Base-by-base conservation (phyloP, 2,888 invertebrate genomes). In the Seira ritae region DNA sequence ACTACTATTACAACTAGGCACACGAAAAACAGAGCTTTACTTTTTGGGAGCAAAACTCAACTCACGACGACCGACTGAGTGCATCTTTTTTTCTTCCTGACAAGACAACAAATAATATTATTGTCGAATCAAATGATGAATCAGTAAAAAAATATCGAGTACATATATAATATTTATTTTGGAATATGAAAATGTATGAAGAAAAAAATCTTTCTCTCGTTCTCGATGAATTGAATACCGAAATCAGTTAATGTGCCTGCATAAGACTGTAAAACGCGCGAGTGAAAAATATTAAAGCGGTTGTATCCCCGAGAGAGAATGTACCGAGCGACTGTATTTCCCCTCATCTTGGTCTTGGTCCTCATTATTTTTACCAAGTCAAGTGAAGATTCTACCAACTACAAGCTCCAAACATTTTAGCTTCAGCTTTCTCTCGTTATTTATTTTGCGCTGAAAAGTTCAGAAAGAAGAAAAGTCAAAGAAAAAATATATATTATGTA, bases 291-390 rank as follows among this genome's bases (percentile, higher is more conserved):
- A n/a, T n/a, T 31, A 31, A 31, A 31, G 8, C 31, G 31, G 31
- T n/a, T 31, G 22, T 22, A n/a, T 62, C 62, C 62, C 55, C 55
- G 8, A 62, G 62, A 62, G 62, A 62, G 22, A 8, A 62, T 20
- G 4, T 8, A 19, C 22, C 31, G 31, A 4, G 31, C 31, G 62
- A 20, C n/a, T 62, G 15, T 4, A 55, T 55, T 55, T 55, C 55
- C 55, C 55, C 8, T 8, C 31, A 31, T 8, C 31, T 31, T 31
- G 31, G 3, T 31, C 31, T 31, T 31, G 31, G 77, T 66, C 71
- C 69, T 84, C 84, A 84, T 84, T 84, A 84, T 84, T 84, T 84
- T 66, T 84, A 55, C 66, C 46, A 67, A 79, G 79, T 84, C 84
- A 75, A 79, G 74, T 74, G 23, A 74, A 31, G 31, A 19, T 62